Conservation (phyloP, 2,113 vertebrate species). For the Aldabrachelys gigantea region DNA sequence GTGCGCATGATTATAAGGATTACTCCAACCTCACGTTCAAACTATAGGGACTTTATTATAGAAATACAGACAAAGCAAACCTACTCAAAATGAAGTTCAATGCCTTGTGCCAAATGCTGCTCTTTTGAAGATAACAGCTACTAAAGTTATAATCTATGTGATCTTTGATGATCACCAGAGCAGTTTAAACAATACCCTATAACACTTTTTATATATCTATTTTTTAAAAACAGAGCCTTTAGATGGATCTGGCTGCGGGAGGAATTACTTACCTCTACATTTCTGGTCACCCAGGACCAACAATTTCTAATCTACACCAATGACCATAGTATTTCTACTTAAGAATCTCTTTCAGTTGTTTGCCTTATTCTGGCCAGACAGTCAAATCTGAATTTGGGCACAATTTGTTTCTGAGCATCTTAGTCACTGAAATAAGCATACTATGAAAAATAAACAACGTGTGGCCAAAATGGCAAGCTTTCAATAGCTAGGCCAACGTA, state of each 20-base stretch:
- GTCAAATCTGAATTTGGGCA: background rate
- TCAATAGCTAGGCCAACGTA: background rate
- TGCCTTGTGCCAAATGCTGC: slow-evolving; percentile 26
- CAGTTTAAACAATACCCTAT: background rate
- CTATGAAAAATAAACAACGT: background rate
- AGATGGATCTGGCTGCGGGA: background rate
- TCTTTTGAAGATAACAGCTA: slow-evolving; percentile 17
- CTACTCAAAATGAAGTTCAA: slow-evolving; percentile 24
- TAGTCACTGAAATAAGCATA: background rate
- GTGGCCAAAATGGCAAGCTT: background rate
- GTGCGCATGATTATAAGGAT: background rate
- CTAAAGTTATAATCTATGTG: slow-evolving; percentile 3
- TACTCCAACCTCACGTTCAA: background rate
- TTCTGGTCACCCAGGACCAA: background rate
- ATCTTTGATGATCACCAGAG: background rate
- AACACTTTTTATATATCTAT: background rate
- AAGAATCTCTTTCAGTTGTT: background rate
- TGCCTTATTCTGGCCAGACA: background rate
- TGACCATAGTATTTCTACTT: background rate
- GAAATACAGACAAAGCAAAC: background rate
- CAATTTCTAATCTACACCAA: background rate
- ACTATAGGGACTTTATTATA: background rate
- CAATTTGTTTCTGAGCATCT: background rate
- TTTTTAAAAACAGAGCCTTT: background rate
- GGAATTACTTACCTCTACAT: background rate